Conservation (phyloP, 2,797 vertebrate genomes). For the Sus cebifrons region DNA sequence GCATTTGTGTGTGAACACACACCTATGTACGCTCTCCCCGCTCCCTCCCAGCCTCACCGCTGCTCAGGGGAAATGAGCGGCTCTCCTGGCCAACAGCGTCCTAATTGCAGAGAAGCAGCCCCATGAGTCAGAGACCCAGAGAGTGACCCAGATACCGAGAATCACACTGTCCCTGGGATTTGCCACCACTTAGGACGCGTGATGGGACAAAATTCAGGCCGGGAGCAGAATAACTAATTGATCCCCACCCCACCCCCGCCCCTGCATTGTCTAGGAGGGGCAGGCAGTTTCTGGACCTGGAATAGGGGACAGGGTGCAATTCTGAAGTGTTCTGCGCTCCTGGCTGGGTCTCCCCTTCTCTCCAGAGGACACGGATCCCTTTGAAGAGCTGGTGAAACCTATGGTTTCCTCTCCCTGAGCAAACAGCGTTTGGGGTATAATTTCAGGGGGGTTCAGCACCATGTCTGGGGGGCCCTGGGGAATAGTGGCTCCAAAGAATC, state of each 20-base stretch:
- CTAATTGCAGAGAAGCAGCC: conserved; percentile 66
- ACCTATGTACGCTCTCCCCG: rapidly evolving
- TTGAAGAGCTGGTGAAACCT: neutral
- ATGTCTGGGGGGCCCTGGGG: neutral
- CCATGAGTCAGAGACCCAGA: conserved; percentile 79
- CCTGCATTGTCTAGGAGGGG: neutral
- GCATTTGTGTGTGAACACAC: neutral
- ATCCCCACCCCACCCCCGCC: neutral
- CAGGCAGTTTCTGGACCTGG: neutral
- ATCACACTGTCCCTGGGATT: conserved; percentile 63
- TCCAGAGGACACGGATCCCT: neutral
- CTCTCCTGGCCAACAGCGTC: neutral
- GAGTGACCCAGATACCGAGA: conserved; percentile 83
- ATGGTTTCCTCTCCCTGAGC: neutral
- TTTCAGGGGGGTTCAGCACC: neutral
- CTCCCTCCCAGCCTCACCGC: neutral
- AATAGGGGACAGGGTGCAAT: neutral
- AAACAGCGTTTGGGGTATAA: neutral
- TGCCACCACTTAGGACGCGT: conserved; percentile 38
- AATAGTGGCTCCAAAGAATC: neutral
- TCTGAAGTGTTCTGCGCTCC: neutral
- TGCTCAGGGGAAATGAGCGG: neutral
- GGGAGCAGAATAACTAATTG: neutral
- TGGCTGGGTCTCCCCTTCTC: neutral
- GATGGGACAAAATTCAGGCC: neutral